Conservation (phyloP, 2,888 invertebrate genomes). For the Leptopilina syphax region DNA sequence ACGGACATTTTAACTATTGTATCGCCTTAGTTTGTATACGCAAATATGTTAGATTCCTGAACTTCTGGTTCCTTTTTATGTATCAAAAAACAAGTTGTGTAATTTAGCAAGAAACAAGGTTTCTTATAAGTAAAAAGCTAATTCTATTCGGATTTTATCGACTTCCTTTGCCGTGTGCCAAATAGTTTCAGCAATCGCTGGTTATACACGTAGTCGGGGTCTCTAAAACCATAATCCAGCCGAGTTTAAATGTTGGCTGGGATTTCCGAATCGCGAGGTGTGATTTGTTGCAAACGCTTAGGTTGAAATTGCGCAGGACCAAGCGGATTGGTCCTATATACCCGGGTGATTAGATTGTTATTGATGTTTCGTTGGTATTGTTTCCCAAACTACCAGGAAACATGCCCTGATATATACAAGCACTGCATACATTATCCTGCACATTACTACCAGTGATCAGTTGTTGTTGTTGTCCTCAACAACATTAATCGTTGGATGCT, state of each 20-base stretch:
- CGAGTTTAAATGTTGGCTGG: slow-evolving; percentile 65
- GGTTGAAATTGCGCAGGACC: slow-evolving; percentile 71
- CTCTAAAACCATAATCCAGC: slow-evolving; percentile 62
- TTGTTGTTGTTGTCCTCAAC: neutral
- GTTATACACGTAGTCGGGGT: slow-evolving; percentile 52
- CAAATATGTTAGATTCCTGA: too few species aligned
- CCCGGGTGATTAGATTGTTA: slow-evolving; percentile 70
- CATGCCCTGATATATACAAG: slow-evolving; percentile 56
- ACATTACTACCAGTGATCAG: slow-evolving; percentile 49
- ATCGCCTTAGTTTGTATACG: too few species aligned
- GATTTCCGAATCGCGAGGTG: slow-evolving; percentile 62
- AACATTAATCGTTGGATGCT: neutral
- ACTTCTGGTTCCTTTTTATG: neutral
- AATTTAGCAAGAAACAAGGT: slow-evolving; percentile 5
- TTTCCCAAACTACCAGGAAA: slow-evolving; percentile 56
- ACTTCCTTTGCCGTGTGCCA: slow-evolving; percentile 23
- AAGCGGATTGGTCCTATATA: slow-evolving; percentile 64
- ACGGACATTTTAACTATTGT: too few species aligned
- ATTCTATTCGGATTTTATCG: slow-evolving; percentile 3
- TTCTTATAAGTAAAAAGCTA: slow-evolving; percentile 12
- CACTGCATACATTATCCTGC: slow-evolving; percentile 52
- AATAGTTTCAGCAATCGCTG: slow-evolving; percentile 19
- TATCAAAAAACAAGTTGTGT: neutral
- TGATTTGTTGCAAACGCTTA: slow-evolving; percentile 74
- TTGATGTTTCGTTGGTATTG: slow-evolving; percentile 66